Percentiles rank a stretch among this genome's conserved stretches.
phyloP scores from a whole-genome alignment of 2,888 invertebrate genomes.

The Ganaspis brasiliensis region DNA sequence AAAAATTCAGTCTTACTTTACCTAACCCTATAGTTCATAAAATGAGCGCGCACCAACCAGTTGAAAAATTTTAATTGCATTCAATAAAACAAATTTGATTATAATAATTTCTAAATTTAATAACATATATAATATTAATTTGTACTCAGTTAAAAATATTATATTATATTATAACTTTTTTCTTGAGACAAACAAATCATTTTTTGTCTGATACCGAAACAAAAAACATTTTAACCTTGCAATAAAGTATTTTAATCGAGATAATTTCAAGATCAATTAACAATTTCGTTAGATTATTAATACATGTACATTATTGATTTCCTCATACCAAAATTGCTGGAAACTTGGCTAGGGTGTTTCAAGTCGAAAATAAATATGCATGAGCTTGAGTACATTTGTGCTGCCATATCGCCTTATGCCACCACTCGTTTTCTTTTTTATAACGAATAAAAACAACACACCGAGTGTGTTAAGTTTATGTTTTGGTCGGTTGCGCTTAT shows the following conservation, averaged over 20 bases:
- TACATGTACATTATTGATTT: conserved; percentile 16
- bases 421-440: conserved; percentile 43
- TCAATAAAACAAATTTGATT: too few species aligned
- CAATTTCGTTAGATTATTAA: conserved; percentile 12
- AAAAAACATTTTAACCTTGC: too few species aligned
- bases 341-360: conserved; percentile 41
- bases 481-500: conserved; percentile 18
- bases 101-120: too few species aligned
- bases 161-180: too few species aligned
- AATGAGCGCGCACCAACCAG: too few species aligned
- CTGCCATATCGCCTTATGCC: conserved; percentile 52
- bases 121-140: too few species aligned
- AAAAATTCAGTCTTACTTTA: too few species aligned
- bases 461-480: conserved; percentile 29
- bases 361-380: conserved; percentile 60
- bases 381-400: conserved; percentile 57
- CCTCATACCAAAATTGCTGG: not conserved
- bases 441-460: conserved; percentile 32
- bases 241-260: not conserved
- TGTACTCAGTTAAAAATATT: too few species aligned
- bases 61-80: too few species aligned
- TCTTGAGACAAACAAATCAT: too few species aligned
- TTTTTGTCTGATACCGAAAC: too few species aligned
- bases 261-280: conserved; percentile 7
- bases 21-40: too few species aligned